Evolutionary conservation across 1,140 invertebrate species (phyloP).

Genomic region (Sitodiplosis mosellana): DNA sequence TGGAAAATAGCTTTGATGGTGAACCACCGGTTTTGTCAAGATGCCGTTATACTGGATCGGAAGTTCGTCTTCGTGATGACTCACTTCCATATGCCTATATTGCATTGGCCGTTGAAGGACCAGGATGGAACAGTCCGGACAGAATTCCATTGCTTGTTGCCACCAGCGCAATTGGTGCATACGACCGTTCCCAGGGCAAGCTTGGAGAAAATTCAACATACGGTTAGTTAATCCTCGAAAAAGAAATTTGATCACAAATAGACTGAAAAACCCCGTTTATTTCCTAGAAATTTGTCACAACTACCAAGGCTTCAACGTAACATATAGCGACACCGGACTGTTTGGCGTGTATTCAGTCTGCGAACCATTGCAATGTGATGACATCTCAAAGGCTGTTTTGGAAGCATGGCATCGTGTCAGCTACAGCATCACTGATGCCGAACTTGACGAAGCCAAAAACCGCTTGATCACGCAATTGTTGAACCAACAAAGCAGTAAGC

Average conservation of each 20-base stretch:
- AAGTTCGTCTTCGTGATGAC: conserved; percentile 82
- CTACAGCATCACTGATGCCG: conserved; percentile 74
- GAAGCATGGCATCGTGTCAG: conserved; percentile 88
- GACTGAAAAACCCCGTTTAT: not conserved
- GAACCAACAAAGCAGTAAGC: conserved; percentile 77
- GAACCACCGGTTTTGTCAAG: conserved; percentile 46
- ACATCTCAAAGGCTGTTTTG: conserved; percentile 63
- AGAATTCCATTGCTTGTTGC: conserved; percentile 98
- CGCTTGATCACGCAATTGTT: conserved; percentile 93
- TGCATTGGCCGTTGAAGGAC: conserved; percentile 88
- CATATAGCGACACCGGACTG: conserved; percentile 97
- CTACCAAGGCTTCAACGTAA: conserved; percentile 98
- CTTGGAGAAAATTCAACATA: conserved; percentile 72
- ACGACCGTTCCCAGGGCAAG: conserved; percentile 79
- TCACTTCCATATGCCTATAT: conserved; percentile 89
- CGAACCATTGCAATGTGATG: conserved; percentile 58
- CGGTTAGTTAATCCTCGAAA: conserved; percentile 47
- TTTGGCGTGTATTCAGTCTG: conserved; percentile 96
- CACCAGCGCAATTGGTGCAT: conserved; percentile 79
- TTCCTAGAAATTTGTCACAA: conserved; percentile 64
- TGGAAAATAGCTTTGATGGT: conserved; percentile 28
- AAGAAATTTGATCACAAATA: conserved; percentile 20
- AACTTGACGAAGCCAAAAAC: conserved; percentile 91
- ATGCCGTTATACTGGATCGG: conserved; percentile 85
- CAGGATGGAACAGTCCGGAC: conserved; percentile 89